Evolutionary conservation across 2,113 vertebrate species (phyloP).

Genomic region (Prunella fulvescens): DNA sequence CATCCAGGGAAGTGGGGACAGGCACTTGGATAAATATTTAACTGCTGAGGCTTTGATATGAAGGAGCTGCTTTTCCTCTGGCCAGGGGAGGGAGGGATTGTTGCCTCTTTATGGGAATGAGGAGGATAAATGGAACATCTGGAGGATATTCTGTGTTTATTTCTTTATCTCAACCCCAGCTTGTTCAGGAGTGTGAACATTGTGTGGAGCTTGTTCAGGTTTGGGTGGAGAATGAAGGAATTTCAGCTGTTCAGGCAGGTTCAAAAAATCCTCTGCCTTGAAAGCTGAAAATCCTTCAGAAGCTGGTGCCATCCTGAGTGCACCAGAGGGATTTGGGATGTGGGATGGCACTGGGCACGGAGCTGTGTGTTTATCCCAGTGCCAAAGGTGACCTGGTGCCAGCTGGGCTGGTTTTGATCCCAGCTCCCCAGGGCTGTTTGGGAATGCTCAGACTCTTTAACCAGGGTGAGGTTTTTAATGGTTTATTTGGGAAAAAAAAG

Average conservation of each 20-base stretch:
- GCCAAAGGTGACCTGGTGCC: neutral
- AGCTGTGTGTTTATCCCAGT: rapidly evolving
- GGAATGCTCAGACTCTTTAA: neutral
- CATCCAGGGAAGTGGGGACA: neutral
- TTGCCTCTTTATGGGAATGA: slow-evolving; percentile 1
- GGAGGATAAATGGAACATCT: neutral
- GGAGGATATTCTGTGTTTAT: neutral
- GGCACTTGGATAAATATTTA: slow-evolving; percentile 65
- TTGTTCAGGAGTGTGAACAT: neutral
- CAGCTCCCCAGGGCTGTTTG: rapidly evolving
- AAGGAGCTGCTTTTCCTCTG: neutral
- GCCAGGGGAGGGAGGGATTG: neutral
- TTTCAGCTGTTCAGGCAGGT: neutral
- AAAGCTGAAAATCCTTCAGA: neutral
- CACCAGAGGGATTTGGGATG: rapidly evolving
- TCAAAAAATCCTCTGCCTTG: neutral
- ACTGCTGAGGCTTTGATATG: slow-evolving; percentile 43
- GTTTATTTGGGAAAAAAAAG: neutral
- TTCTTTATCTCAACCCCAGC: neutral
- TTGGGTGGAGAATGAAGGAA: neutral
- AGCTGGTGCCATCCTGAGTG: rapidly evolving
- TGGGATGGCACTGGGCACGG: rapidly evolving
- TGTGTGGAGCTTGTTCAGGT: neutral
- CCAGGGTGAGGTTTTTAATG: neutral
- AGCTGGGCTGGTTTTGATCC: rapidly evolving